phyloP scores from a whole-genome alignment of 2,113 vertebrate genomes.

The Dicerorhinus sumatrensis region DNA sequence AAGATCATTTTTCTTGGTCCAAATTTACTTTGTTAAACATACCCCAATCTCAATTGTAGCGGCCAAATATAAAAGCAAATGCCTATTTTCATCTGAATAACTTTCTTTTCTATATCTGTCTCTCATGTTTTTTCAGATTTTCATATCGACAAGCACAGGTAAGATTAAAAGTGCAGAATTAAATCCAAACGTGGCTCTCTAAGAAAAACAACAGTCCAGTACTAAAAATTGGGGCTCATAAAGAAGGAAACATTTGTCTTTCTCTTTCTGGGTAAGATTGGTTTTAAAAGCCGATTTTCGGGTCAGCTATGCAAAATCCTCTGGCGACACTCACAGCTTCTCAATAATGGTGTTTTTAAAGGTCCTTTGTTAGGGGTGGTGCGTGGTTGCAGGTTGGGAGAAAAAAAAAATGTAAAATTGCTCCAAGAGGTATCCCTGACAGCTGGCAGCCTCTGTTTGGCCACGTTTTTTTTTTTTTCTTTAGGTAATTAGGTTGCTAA shows the following conservation, averaged over 20 bases:
- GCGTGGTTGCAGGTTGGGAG: neutral
- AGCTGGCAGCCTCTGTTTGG: neutral
- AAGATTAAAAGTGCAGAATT: slow-evolving; percentile 70
- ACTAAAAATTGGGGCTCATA: neutral
- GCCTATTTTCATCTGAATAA: slow-evolving; percentile 74
- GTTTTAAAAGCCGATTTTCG: neutral
- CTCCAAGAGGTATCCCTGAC: neutral
- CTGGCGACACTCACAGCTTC: neutral
- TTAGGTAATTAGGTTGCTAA: slow-evolving; percentile 39
- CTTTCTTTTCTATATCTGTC: slow-evolving; percentile 41
- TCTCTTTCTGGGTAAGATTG: neutral
- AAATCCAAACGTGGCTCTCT: slow-evolving; percentile 62
- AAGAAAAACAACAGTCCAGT: neutral
- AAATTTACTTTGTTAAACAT: slow-evolving; percentile 80
- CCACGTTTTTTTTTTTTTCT: neutral
- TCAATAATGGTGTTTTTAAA: neutral
- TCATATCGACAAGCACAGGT: slow-evolving; percentile 72
- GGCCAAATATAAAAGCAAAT: slow-evolving; percentile 84
- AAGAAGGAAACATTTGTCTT: neutral
- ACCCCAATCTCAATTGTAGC: slow-evolving; percentile 64
- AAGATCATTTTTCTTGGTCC: slow-evolving; percentile 68
- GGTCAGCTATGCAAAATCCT: neutral
- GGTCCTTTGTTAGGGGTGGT: neutral
- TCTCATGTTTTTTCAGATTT: slow-evolving; percentile 52
- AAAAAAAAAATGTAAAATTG: neutral